phyloP scores from a whole-genome alignment of 2,113 vertebrate genomes.

The Dryoscopus gambensis region DNA sequence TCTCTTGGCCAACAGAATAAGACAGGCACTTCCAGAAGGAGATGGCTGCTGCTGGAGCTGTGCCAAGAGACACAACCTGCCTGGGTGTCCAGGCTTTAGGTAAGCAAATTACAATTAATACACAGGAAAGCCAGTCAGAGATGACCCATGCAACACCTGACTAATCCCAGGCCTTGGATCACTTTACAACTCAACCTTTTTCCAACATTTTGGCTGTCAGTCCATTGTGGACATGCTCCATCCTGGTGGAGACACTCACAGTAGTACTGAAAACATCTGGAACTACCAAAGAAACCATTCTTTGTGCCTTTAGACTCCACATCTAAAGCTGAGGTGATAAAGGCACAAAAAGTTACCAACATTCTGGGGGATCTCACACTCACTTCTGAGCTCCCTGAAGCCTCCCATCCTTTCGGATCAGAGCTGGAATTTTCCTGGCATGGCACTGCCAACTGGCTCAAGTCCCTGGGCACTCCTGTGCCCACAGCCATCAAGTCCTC shows the following conservation, averaged over 20 bases:
- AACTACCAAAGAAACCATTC: not conserved
- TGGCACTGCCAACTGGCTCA: not conserved
- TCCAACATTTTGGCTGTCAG: not conserved
- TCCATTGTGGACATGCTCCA: not conserved
- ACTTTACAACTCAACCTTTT: not conserved
- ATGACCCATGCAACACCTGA: not conserved
- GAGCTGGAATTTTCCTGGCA: not conserved
- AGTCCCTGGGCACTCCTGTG: not conserved
- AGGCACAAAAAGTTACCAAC: not conserved
- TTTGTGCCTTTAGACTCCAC: not conserved
- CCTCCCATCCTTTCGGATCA: accelerated
- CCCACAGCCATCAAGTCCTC: not conserved
- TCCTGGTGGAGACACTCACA: not conserved
- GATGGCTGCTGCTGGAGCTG: not conserved
- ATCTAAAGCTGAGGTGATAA: not conserved
- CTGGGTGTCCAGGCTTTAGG: not conserved
- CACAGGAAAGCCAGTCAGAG: not conserved
- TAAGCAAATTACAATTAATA: not conserved
- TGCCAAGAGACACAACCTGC: not conserved
- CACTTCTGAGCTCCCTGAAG: not conserved
- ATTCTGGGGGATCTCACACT: not conserved
- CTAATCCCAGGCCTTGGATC: not conserved
- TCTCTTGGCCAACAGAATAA: not conserved
- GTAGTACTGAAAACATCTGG: not conserved
- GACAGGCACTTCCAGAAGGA: not conserved